Base-by-base conservation (phyloP, 2,888 invertebrate species). In the Acronicta leporina region DNA sequence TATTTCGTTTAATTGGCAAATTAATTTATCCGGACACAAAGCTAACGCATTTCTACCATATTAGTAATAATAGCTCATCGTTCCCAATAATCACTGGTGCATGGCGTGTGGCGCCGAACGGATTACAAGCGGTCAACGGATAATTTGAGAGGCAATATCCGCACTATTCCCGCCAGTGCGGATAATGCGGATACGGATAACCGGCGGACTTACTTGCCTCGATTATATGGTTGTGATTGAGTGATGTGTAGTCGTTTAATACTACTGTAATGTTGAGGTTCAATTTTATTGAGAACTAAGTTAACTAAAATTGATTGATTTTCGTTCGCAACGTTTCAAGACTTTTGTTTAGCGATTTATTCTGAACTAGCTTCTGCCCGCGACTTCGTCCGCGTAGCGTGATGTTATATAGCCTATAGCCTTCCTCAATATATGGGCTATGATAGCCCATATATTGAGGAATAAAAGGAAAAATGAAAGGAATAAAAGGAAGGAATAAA, bases 91-190 rank as follows among this genome's bases (percentile, higher is more conserved):
- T 76, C 75, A 71, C 56, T 75, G 69, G 75, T 77, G 79, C 82
- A 81, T 80, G 73, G 79, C 77, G 68, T 77, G 77, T 70, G 81
- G 82, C 78, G 75, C 68, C 77, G 80, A 77, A 70, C 77, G 81
- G 84, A 88, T 87, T 86, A 87, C 84, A 82, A 83, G 84, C 83
- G 86, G 86, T 86, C 84, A 82, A 72, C 80, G 83, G 85, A 86
- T 87, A 88, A 88, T 89, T 88, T 87, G 85, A 87, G 86, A 78
- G 81, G 72, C 79, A 75, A 81, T 83, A 81, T 80, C 80, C 82
- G 79, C 68, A 70, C 73, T 79, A 77, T 75, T 73, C 74, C 71
- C 79, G 77, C 48, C 67, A 64, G 63, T 68, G 63, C 63, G 68
- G 63, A 85, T 87, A 83, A 84, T 75, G 72, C 82, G 80, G 77